These are phyloP conservation scores for Triplophysa yarkandensis DNA, from an alignment of 2,797 vertebrate genomes.

Conservation along the genomic window DNA sequence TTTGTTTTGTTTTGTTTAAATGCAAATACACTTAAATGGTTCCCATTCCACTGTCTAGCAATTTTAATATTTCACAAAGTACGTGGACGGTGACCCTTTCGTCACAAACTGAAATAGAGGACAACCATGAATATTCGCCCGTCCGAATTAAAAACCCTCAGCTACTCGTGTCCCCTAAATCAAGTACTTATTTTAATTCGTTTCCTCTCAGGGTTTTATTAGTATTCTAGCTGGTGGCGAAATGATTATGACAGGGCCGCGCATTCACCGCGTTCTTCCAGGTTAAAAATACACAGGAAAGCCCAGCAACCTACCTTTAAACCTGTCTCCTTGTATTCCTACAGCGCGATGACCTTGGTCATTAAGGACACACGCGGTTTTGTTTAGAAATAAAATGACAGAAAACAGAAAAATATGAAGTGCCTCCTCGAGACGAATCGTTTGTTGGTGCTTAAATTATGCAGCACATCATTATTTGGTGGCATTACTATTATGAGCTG, in stretches of 20 bases:
- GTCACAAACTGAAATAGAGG: conserved; percentile 27
- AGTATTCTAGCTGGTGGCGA: conserved; percentile 65
- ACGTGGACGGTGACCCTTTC: conserved; percentile 24
- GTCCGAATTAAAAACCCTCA: conserved; percentile 62
- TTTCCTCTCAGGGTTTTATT: conserved; percentile 63
- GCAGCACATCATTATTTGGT: conserved; percentile 38
- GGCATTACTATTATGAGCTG: conserved; percentile 46
- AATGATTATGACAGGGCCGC: conserved; percentile 62
- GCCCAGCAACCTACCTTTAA: conserved; percentile 53
- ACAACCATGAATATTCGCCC: conserved; percentile 47
- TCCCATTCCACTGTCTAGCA: neutral
- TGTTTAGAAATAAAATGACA: conserved; percentile 55
- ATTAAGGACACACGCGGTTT: conserved; percentile 54
- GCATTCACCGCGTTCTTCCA: conserved; percentile 51
- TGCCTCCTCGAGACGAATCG: conserved; percentile 43
- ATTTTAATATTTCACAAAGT: conserved; percentile 8
- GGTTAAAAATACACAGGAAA: conserved; percentile 56
- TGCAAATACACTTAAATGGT: neutral
- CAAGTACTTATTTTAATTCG: conserved; percentile 62
- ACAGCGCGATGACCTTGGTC: conserved; percentile 55
- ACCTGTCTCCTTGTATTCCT: conserved; percentile 48
- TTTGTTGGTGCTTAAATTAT: conserved; percentile 50
- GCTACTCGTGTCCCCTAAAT: conserved; percentile 56
- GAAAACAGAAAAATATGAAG: conserved; percentile 52
- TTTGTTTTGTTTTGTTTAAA: neutral